Conservation (phyloP, 2,113 vertebrate genomes). For the Syngnathus floridae region DNA sequence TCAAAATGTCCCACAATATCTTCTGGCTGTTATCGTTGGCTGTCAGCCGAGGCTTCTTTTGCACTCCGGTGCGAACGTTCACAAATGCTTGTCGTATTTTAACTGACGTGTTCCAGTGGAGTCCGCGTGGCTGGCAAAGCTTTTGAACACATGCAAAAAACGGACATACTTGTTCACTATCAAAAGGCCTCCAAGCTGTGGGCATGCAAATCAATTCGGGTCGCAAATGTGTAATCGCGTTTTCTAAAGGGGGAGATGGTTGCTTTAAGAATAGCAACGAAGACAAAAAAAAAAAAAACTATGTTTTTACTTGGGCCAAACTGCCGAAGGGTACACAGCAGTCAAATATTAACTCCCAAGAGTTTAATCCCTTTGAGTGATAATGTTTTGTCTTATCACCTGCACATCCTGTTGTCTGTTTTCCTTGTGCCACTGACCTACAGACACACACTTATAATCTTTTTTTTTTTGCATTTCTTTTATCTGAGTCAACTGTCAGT, state of each 20-base stretch:
- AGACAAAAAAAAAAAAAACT: not conserved
- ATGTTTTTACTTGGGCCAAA: not conserved
- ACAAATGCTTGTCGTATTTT: not conserved
- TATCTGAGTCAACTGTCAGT: not conserved
- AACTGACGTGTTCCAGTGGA: not conserved
- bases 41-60: not conserved
- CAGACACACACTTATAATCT: not conserved
- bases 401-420: not conserved
- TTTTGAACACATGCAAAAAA: not conserved
- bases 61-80: not conserved
- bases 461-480: not conserved
- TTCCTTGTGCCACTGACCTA: conserved; percentile 34
- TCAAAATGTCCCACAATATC: not conserved
- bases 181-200: not conserved
- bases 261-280: not conserved
- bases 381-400: conserved; percentile 3
- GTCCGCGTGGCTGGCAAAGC: not conserved
- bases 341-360: conserved; percentile 49
- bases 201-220: not conserved
- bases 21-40: not conserved
- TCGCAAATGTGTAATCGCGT: not conserved
- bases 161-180: not conserved
- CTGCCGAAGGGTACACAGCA: not conserved
- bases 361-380: not conserved
- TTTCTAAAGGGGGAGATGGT: not conserved